These are phyloP conservation scores for Theocolax elegans DNA, from an alignment of 1,140 invertebrate species.

Conservation along the genomic window DNA sequence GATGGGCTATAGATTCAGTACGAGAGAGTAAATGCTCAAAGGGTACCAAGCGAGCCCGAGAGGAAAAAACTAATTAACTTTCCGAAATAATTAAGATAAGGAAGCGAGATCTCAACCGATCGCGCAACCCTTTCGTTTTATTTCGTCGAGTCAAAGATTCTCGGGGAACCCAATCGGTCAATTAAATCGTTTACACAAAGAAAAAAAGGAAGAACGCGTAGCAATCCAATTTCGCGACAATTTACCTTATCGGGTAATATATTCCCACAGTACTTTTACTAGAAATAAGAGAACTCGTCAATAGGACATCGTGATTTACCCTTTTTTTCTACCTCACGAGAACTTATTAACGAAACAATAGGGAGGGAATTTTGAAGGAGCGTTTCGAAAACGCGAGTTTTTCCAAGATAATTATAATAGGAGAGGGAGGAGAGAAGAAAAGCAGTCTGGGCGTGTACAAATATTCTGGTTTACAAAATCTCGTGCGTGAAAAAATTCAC, in stretches of 20 bases:
- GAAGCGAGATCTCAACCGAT: constrained; percentile 55
- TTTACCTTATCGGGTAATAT: constrained; percentile 33
- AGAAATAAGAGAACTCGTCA: too few relatives aligned
- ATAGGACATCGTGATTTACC: too few relatives aligned
- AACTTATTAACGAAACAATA: too few relatives aligned
- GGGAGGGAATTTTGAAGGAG: too few relatives aligned
- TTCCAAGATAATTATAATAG: constrained; percentile 24
- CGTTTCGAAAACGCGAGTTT: constrained; percentile 26
- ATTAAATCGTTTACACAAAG: constrained; percentile 55
- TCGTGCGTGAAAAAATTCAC: constrained; percentile 26
- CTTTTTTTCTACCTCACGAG: too few relatives aligned
- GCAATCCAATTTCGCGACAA: too few relatives aligned
- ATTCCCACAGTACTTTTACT: too few relatives aligned
- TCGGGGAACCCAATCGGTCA: constrained; percentile 50
- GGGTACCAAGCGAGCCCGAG: constrained; percentile 43
- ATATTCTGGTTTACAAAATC: too few relatives aligned
- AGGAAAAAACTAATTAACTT: constrained; percentile 64
- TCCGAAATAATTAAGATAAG: constrained; percentile 64
- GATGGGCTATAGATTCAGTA: constrained; percentile 26
- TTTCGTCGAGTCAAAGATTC: constrained; percentile 41
- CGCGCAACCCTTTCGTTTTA: constrained; percentile 42
- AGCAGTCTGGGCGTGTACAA: too few relatives aligned
- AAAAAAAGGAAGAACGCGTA: constrained; percentile 39
- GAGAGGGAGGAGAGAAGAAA: not conserved
- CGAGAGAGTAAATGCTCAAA: constrained; percentile 52